These are phyloP conservation scores for Momotus momota DNA, from an alignment of 2,797 vertebrate species.

Conservation along the genomic window DNA sequence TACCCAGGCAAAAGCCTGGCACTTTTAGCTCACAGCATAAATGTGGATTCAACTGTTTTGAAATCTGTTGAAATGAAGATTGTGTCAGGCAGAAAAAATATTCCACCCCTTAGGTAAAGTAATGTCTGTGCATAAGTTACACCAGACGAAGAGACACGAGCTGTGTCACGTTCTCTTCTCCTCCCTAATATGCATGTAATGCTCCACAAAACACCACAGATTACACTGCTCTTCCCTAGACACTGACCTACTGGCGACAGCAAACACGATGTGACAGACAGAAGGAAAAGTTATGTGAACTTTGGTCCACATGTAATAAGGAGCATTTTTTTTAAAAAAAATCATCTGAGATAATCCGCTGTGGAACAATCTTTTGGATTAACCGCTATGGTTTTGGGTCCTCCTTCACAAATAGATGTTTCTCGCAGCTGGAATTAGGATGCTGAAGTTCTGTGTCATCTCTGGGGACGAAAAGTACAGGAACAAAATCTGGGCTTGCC, in stretches of 20 bases:
- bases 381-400: neutral
- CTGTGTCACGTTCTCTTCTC: slow-evolving; percentile 10
- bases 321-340: neutral
- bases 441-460: neutral
- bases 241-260: neutral
- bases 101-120: slow-evolving; percentile 48
- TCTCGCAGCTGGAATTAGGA: neutral
- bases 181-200: neutral
- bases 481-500: neutral
- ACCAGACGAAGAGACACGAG: neutral
- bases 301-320: neutral
- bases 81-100: slow-evolving; percentile 37
- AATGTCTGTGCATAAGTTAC: slow-evolving; percentile 5
- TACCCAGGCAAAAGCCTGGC: slow-evolving; percentile 23
- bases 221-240: neutral
- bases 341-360: neutral
- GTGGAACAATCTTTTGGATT: neutral
- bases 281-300: neutral
- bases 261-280: neutral
- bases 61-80: slow-evolving; percentile 38
- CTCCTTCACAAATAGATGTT: neutral
- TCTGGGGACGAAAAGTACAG: neutral
- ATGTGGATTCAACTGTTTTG: slow-evolving; percentile 10
- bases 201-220: neutral
- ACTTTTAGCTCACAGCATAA: slow-evolving; percentile 3